Evolutionary conservation across 1,140 invertebrate genomes (phyloP).

Genomic region (Propsilocerus akamusi): DNA sequence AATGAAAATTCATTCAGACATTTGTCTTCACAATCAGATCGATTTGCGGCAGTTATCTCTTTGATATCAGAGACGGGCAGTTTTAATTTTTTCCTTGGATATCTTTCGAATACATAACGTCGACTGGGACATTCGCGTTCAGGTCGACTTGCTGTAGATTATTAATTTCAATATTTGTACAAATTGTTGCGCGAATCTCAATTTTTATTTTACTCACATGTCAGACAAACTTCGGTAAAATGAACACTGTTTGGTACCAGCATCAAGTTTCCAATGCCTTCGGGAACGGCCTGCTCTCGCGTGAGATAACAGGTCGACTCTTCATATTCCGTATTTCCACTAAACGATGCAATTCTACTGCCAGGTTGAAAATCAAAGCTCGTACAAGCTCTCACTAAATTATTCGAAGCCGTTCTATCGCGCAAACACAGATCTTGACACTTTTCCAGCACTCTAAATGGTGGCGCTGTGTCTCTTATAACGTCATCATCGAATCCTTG

Average conservation of each 20-base stretch:
- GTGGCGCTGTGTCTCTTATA: slow-evolving; percentile 61
- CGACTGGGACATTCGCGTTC: slow-evolving; percentile 72
- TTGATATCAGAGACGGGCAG: slow-evolving; percentile 57
- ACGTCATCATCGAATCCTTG: slow-evolving; percentile 76
- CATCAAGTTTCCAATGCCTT: slow-evolving; percentile 70
- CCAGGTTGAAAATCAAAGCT: slow-evolving; percentile 84
- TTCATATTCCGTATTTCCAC: slow-evolving; percentile 66
- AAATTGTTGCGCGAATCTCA: too few relatives aligned
- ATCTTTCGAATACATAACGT: slow-evolving; percentile 71
- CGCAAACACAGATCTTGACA: slow-evolving; percentile 68
- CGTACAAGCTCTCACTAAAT: slow-evolving; percentile 58
- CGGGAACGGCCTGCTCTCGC: slow-evolving; percentile 60
- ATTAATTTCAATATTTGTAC: too few relatives aligned
- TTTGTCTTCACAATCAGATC: slow-evolving; percentile 78
- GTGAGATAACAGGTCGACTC: slow-evolving; percentile 80
- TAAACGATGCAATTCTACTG: slow-evolving; percentile 59
- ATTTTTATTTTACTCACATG: slow-evolving; percentile 43
- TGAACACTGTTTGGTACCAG: slow-evolving; percentile 70
- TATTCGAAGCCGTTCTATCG: slow-evolving; percentile 58
- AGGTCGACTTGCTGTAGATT: slow-evolving; percentile 51
- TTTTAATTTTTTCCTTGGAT: slow-evolving; percentile 64
- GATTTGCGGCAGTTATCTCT: slow-evolving; percentile 57
- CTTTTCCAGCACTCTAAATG: slow-evolving; percentile 69
- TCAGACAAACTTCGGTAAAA: slow-evolving; percentile 75
- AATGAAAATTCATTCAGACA: slow-evolving; percentile 77